Base-by-base conservation (phyloP, 1,140 invertebrate species). In the Campodea augens region DNA sequence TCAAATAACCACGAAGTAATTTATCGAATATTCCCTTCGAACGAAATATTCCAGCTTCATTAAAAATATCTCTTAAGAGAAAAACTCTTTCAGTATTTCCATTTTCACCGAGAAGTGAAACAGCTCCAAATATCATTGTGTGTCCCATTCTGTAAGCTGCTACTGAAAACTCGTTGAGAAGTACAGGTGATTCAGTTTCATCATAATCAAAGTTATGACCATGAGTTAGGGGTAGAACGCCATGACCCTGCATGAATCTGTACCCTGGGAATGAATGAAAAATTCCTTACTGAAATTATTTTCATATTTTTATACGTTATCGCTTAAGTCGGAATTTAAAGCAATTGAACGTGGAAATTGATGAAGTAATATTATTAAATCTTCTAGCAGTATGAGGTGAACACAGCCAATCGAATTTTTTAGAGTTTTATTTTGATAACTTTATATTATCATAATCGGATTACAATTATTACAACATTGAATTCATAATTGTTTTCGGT, bases 71-170 rank as follows among this genome's bases (percentile, higher is more conserved):
- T 10, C 19, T 5, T 10, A 13, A 10, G 7, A 18, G 19, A 39
- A 39, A 7, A 5, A 10, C 5, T 20, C 19, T 5, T 10, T 39
- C 38, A 13, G 7, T 20, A 5, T 39, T 20, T 10, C 38, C 12
- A 39, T 13, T 13, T 39, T 13, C 38, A 13, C 7, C 7, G 5
- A 20, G 5, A 7, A 39, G 38, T 39, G 7, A 7, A 7, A 41
- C 19, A n/a, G 13, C 22, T 5, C 39, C 39, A n/a, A n/a, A 22
- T 2, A 41, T 21, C 15, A 41, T 19, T 4, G 81, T 77, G 59
- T 91, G 86, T 66, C 89, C 88, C 55, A 83, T 84, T 66, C 86
- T 75, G 57, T 85, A 88, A 1, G 85, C 86, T 10, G 82, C 83
- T 0, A 74, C 85, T 0, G 85, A 76, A 55, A 90, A 86, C 54